These are phyloP conservation scores for Diglossa cyanea DNA, from an alignment of 2,797 vertebrate species.

Conservation along the genomic window DNA sequence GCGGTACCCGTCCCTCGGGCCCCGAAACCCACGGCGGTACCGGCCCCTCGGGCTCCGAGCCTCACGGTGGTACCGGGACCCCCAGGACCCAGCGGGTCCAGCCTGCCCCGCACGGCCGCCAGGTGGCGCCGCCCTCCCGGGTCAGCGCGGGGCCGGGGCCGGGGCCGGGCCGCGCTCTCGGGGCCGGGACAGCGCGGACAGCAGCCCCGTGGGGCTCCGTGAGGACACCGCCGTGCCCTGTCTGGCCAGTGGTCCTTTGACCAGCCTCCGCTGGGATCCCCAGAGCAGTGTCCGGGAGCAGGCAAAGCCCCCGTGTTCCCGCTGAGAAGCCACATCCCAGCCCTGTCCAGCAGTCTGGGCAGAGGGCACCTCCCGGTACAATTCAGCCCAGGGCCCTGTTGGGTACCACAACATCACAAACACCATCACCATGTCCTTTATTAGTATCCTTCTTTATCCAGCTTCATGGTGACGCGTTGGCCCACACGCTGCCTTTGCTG, in stretches of 20 bases:
- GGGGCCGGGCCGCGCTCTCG: neutral
- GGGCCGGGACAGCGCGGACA: too few relatives aligned
- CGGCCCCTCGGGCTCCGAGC: neutral
- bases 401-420: accelerated
- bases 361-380: neutral
- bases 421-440: accelerated
- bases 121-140: neutral
- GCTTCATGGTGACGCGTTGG: accelerated
- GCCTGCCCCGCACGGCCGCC: neutral
- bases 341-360: neutral
- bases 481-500: neutral
- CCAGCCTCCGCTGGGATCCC: accelerated
- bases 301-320: too few relatives aligned
- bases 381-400: accelerated
- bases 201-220: neutral
- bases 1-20: too few relatives aligned
- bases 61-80: accelerated
- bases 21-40: too few relatives aligned
- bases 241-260: neutral
- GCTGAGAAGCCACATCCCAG: accelerated
- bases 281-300: accelerated
- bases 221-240: too few relatives aligned
- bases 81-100: too few relatives aligned
- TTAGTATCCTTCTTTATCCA: neutral
- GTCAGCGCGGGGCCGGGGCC: too few relatives aligned